These are phyloP conservation scores for Regulus satrapa DNA, from an alignment of 2,113 vertebrate genomes.

Conservation along the genomic window DNA sequence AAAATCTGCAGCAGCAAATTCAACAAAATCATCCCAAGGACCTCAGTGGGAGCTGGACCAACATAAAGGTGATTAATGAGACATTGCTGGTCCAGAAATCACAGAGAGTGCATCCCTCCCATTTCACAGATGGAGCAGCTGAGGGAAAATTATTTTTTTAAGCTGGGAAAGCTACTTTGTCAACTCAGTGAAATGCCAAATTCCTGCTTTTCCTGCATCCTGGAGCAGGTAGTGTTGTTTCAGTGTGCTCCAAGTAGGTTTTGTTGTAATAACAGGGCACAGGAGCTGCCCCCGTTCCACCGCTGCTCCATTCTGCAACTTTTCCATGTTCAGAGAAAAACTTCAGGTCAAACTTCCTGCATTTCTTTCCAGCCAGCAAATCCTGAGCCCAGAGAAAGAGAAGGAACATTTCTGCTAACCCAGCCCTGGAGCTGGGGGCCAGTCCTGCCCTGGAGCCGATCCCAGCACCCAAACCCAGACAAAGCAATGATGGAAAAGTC, in stretches of 20 bases:
- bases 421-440: not conserved
- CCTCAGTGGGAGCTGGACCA: not conserved
- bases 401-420: fast-evolving
- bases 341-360: not conserved
- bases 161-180: not conserved
- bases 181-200: not conserved
- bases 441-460: fast-evolving
- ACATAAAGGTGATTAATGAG: not conserved
- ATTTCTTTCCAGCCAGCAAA: not conserved
- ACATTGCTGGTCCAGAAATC: not conserved
- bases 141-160: not conserved
- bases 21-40: not conserved
- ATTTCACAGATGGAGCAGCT: not conserved
- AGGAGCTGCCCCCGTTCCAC: not conserved
- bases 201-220: not conserved
- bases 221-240: not conserved
- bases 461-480: not conserved
- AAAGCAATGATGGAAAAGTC: fast-evolving
- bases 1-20: not conserved
- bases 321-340: not conserved
- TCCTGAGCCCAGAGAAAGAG: fast-evolving
- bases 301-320: not conserved
- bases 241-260: not conserved
- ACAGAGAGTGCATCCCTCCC: not conserved
- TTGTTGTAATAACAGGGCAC: not conserved